Base-by-base conservation (phyloP, 2,797 vertebrate genomes). In the Odontamblyopus rebecca region DNA sequence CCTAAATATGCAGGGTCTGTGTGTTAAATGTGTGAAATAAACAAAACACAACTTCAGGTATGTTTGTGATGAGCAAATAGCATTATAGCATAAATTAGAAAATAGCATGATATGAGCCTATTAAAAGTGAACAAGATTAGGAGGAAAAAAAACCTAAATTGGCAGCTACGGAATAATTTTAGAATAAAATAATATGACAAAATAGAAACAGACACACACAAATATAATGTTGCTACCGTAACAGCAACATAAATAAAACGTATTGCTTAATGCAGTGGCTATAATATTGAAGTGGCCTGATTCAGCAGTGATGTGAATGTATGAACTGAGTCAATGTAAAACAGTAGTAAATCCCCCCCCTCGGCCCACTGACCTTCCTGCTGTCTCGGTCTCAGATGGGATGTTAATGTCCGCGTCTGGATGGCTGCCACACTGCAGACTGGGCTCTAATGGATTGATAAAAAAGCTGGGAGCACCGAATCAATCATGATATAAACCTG, bases 401-500 rank as follows among this genome's bases (percentile, higher is more conserved):
- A 90, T 86, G 88, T 88, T 89, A 89, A 91, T 90, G 86, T 50
- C 68, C 15, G 32, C 75, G 85, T 84, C 85, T 91, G 89, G 88
- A 87, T 2, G 72, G 72, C 76, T 89, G 88, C 89, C 90, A 91
- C 50, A 81, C 85, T 88, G 83, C 85, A 88, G 87, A 78, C 82
- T 77, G 67, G 38, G 74, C 86, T 81, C 88, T 90, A 91, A 92
- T 91, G 89, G 87, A 89, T 86, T 89, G 85, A 90, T 89, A 85
- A 86, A 91, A 90, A 92, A 86, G 82, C 89, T 88, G 75, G 70
- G 87, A 86, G 85, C 82, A 85, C 81, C 85, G 83, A 91, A 92
- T 91, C 87, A 92, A 91, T 92, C 90, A 87, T 83, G 82, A 87
- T 89, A 88, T 85, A 89, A 89, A 89, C 82, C 86, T 80, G 84